Base-by-base conservation (phyloP, 1,140 invertebrate genomes). In the Papilio polyxenes region DNA sequence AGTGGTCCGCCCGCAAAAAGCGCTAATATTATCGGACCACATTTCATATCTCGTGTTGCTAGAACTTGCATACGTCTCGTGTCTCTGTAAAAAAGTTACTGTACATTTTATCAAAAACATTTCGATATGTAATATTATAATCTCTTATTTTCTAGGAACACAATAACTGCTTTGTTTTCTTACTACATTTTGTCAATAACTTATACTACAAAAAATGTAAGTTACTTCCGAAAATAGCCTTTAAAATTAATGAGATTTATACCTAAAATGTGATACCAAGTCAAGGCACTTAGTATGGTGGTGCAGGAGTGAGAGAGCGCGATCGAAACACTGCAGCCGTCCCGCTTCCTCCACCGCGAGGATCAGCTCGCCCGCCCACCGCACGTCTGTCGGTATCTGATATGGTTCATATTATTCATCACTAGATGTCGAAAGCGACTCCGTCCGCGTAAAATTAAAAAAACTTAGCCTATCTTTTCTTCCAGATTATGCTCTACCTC, bases 351-450 rank as follows among this genome's bases (percentile, higher is more conserved):
- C 92, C 15, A 86, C 86, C 0, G 90, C 91, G 8, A 93, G 56
- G 9, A 93, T 81, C 53, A 94, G 77, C 31, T 91, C 89, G 15
- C 89, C 91, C 9, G 88, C 85, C 92, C 92, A 93, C 9, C 87
- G 86, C 13, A 94, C 87, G 11, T 91, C 90, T n/a, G 91, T 92
- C 0, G 92, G 88, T 84, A 94, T 93, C 93, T 93, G 79, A 23
- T 79, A 84, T 11, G 77, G 44, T 78, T 75, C 15, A 80, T 13
- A 49, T 56, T 59, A 20, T 59, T n/a, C 53, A n/a, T n/a, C n/a
- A n/a, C 23, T 31, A 31, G 23, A 31, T 31, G 23, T 31, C 23
- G 23, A 31, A 31, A 31, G 23, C 23, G 23, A 31, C 23, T 31
- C 23, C 23, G 2, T 31, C 23, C 23, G 23, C 23, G 23, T 31